phyloP scores from a whole-genome alignment of 2,888 invertebrate species.

The Ochlodes sylvanus region DNA sequence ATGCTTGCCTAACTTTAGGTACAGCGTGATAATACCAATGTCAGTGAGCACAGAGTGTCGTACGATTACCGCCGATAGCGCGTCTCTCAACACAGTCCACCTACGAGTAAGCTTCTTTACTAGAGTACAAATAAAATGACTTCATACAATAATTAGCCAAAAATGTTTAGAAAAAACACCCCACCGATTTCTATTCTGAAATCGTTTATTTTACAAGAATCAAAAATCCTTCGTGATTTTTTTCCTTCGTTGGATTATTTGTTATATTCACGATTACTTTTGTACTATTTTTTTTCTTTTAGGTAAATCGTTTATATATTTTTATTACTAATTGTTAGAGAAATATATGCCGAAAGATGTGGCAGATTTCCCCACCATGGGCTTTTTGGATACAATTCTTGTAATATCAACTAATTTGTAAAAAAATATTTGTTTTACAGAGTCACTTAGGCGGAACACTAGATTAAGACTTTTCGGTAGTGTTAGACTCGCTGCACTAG shows the following conservation, averaged over 20 bases:
- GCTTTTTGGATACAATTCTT: conserved; percentile 38
- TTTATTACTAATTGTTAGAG: conserved; percentile 60
- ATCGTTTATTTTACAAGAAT: conserved; percentile 40
- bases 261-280: conserved; percentile 35
- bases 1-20: background rate
- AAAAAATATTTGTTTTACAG: background rate
- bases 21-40: background rate
- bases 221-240: conserved; percentile 23
- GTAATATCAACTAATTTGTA: conserved; percentile 22
- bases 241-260: conserved; percentile 34
- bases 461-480: too few species aligned
- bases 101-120: conserved; percentile 19
- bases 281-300: conserved; percentile 46
- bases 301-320: conserved; percentile 60
- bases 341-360: conserved; percentile 75
- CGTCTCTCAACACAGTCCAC: conserved; percentile 12
- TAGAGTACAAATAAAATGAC: conserved; percentile 43
- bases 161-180: conserved; percentile 32
- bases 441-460: background rate
- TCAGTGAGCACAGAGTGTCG: too few species aligned
- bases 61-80: background rate
- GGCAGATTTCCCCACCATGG: conserved; percentile 79
- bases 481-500: background rate
- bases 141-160: conserved; percentile 43
- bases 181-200: conserved; percentile 35